Conservation (phyloP, 2,888 invertebrate species). For the Meta bourneti region DNA sequence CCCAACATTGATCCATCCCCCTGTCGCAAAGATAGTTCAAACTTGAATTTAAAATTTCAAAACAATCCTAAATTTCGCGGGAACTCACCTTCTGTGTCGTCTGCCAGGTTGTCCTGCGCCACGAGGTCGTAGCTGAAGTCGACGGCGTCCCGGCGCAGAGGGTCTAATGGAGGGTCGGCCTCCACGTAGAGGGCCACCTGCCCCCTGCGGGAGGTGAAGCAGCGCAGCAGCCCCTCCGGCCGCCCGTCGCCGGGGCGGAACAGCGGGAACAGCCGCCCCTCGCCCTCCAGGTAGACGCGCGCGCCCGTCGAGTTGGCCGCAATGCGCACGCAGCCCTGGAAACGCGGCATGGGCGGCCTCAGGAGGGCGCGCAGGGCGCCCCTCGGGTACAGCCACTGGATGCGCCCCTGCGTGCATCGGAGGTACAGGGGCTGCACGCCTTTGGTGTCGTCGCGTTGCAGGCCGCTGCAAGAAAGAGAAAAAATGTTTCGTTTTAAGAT, state of each 20-base stretch:
- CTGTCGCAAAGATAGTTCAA: no score
- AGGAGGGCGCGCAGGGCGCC: slow-evolving; percentile 87
- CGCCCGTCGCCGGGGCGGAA: slow-evolving; percentile 83
- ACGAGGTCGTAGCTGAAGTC: slow-evolving; percentile 87
- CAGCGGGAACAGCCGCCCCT: slow-evolving; percentile 84
- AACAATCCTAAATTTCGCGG: no score
- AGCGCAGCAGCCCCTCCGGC: slow-evolving; percentile 79
- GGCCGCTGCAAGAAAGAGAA: slow-evolving; percentile 52
- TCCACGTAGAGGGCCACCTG: slow-evolving; percentile 87
- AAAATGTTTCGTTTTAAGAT: not conserved
- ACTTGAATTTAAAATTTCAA: no score
- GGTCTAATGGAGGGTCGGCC: slow-evolving; percentile 80
- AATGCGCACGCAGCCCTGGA: slow-evolving; percentile 87
- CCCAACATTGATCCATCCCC: no score
- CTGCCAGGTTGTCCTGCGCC: slow-evolving; percentile 64
- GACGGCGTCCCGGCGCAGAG: slow-evolving; percentile 83
- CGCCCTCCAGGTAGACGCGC: slow-evolving; percentile 86
- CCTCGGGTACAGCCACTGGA: slow-evolving; percentile 88
- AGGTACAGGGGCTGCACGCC: slow-evolving; percentile 89
- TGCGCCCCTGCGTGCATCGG: slow-evolving; percentile 87
- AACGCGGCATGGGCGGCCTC: slow-evolving; percentile 83
- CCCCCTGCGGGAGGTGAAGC: slow-evolving; percentile 85
- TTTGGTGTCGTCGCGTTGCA: slow-evolving; percentile 80
- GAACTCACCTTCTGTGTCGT: slow-evolving; percentile 79
- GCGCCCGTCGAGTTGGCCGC: slow-evolving; percentile 81